A percentile compares a stretch with the other conserved stretches of the same genome.
Conservation (phyloP, 2,888 invertebrate genomes). For the Entomobrya proxima region DNA sequence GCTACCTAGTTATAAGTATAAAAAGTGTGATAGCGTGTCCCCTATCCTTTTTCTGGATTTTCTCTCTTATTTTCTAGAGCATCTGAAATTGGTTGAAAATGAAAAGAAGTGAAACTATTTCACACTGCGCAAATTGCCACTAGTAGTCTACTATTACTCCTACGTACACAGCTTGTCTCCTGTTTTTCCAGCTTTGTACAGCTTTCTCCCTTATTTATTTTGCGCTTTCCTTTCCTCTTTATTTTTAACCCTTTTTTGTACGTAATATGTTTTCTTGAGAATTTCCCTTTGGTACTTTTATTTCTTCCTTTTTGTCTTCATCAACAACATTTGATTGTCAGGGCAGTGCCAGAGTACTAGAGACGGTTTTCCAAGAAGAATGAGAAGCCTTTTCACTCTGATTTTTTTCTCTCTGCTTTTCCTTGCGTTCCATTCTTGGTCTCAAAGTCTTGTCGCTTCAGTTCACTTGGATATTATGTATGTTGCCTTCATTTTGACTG, state of each 20-base stretch:
- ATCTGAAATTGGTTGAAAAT: constrained; percentile 32
- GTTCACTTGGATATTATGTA: constrained; percentile 9
- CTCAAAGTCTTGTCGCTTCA: constrained; percentile 32
- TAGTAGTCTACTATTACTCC: not conserved
- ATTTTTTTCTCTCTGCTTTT: constrained; percentile 37
- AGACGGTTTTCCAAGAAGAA: constrained; percentile 23
- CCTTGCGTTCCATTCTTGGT: not conserved
- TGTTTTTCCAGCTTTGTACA: not conserved
- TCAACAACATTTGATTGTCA: constrained; percentile 5
- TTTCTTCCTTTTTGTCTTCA: constrained; percentile 36
- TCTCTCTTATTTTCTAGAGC: not conserved
- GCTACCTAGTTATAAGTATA: no score
- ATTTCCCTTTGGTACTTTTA: constrained; percentile 16
- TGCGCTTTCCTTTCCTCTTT: constrained; percentile 36
- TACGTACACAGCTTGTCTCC: not conserved
- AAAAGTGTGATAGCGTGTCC: not conserved
- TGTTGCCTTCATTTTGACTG: not conserved
- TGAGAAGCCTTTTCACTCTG: constrained; percentile 46
- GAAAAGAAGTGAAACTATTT: constrained; percentile 59
- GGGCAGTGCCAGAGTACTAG: not conserved
- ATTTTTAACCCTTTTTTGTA: constrained; percentile 47
- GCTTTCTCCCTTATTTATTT: constrained; percentile 56
- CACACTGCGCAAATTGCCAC: constrained; percentile 51
- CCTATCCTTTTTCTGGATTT: constrained; percentile 20
- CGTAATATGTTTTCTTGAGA: constrained; percentile 24